Evolutionary conservation across 2,797 vertebrate species (phyloP), one percentile per base, ranked within the genome.

Genomic region (Crocodylus rhombifer): DNA sequence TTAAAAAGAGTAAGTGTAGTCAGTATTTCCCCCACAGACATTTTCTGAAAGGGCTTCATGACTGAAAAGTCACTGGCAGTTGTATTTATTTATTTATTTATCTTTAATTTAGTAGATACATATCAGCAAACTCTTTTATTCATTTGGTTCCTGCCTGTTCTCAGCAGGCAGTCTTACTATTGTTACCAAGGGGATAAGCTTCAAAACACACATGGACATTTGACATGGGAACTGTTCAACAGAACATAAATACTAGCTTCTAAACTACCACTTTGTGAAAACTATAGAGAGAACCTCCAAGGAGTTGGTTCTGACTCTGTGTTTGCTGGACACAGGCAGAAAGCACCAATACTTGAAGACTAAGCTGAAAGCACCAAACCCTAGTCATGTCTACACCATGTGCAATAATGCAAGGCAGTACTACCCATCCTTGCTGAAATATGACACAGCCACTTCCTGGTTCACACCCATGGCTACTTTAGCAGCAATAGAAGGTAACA

Each of bases 41-140:
- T 81, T 65, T 26, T 81, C 74, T 67, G 57, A 81, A 71, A 2
- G 6, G 91, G 67, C 21, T 56, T 9, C 28, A 60, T 30, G 8
- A 88, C 88, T 87, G 15, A 62, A 1, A 1, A 79, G 64, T 74
- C 51, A 42, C 90, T 84, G 90, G 14, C 86, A n/a, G 28, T 51
- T 51, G 42, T 51, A 51, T 51, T 51, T 51, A 51, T 51, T 51
- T 51, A 51, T 51, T 51, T 51, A 30, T 77, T 94, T 93, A 14
- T 20, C 71, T 91, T 91, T 92, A 60, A 74, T 91, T 77, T 57
- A 74, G 10, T 92, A 92, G 63, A 82, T 82, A 64, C 18, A 30
- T n/a, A 73, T 28, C 4, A 84, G 62, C 36, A 77, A 65, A 42
- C 1, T 14, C 26, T 92, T 90, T 74, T 80, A 23, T 62, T 85